phyloP scores from a whole-genome alignment of 2,113 vertebrate species.

The Stomatorhinus ivindoensis region DNA sequence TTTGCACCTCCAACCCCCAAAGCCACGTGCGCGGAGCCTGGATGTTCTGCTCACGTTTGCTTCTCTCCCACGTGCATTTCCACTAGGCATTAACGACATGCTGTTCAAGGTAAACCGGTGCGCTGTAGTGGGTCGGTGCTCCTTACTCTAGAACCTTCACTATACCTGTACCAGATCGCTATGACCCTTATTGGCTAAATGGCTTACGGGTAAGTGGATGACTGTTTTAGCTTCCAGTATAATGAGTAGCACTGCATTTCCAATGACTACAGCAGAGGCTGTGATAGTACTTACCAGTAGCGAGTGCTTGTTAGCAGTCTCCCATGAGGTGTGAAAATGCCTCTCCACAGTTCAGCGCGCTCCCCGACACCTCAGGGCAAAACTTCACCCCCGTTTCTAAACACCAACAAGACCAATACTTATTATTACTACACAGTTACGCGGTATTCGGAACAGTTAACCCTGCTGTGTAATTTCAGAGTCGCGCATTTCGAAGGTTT shows the following conservation, averaged over 20 bases:
- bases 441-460: not conserved
- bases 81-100: not conserved
- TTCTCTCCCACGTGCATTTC: not conserved
- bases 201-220: not conserved
- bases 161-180: not conserved
- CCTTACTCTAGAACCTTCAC: not conserved
- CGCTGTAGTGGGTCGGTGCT: not conserved
- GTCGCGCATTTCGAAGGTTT: not conserved
- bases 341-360: conserved; percentile 35
- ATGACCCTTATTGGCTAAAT: not conserved
- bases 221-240: not conserved
- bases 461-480: not conserved
- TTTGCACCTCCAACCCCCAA: not conserved
- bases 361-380: conserved; percentile 11
- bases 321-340: conserved; percentile 38
- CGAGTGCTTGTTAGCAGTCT: conserved; percentile 17
- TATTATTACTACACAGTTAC: not conserved
- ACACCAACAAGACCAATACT: not conserved
- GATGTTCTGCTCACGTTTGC: not conserved
- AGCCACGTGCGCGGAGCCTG: not conserved
- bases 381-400: conserved; percentile 46
- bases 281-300: conserved; percentile 40
- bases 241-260: not conserved
- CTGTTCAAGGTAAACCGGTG: not conserved
- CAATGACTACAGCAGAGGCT: not conserved